Evolutionary conservation across 2,888 invertebrate species (phyloP).

Genomic region (Chrysolina haemoptera): DNA sequence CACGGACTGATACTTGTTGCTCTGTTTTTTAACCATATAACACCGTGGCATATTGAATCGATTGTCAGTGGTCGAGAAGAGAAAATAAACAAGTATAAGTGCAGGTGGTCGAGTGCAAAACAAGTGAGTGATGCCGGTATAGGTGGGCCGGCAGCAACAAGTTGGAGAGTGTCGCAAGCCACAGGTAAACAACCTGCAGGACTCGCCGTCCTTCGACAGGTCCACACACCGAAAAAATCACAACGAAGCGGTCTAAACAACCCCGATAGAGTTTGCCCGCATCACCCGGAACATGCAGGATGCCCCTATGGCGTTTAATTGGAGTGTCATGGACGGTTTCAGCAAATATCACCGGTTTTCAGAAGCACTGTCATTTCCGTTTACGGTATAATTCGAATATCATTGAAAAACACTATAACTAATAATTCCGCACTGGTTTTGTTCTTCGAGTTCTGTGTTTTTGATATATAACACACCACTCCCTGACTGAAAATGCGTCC

Average conservation of each 20-base stretch:
- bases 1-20: conserved; percentile 70
- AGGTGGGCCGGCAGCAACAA: conserved; percentile 67
- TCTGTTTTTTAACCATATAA: conserved; percentile 82
- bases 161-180: conserved; percentile 65
- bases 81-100: conserved; percentile 23
- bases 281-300: conserved; percentile 38
- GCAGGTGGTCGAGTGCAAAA: conserved; percentile 66
- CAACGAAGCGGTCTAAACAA: conserved; percentile 32
- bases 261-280: conserved; percentile 39
- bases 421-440: conserved; percentile 18
- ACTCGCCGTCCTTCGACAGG: conserved; percentile 34
- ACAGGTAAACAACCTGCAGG: conserved; percentile 67
- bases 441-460: no score
- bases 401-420: conserved; percentile 24
- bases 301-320: conserved; percentile 21
- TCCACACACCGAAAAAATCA: conserved; percentile 32
- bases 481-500: conserved; percentile 67
- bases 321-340: conserved; percentile 48
- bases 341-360: conserved; percentile 33
- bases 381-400: conserved; percentile 24
- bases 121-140: conserved; percentile 61
- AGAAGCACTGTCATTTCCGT: conserved; percentile 28
- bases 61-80: conserved; percentile 24
- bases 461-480: conserved; percentile 62
- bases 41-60: conserved; percentile 78